Conservation (phyloP, 2,113 vertebrate species). For the Chiloscyllium plagiosum region DNA sequence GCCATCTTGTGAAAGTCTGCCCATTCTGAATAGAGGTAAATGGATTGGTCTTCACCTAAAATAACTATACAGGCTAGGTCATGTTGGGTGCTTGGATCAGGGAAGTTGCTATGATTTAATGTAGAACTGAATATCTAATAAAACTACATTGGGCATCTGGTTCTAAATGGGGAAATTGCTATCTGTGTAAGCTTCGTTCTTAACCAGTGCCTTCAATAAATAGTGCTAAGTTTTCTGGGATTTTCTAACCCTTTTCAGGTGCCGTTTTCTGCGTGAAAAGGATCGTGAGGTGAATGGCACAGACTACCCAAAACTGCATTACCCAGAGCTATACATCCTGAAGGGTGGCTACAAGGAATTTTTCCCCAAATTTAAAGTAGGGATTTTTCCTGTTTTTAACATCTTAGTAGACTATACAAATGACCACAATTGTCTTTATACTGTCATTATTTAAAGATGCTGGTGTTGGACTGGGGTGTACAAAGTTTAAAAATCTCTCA, state of each 20-base stretch:
- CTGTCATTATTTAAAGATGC: no score
- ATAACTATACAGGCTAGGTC: neutral
- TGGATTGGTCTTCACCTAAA: neutral
- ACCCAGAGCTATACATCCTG: slow-evolving; percentile 84
- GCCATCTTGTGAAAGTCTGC: neutral
- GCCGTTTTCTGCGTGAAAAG: slow-evolving; percentile 69
- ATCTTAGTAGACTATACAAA: no score
- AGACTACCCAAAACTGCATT: slow-evolving; percentile 77
- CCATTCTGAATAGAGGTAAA: neutral
- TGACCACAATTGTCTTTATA: neutral
- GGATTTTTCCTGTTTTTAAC: neutral
- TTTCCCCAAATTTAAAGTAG: slow-evolving; percentile 71
- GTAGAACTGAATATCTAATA: neutral
- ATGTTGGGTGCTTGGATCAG: neutral
- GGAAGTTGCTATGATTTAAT: neutral
- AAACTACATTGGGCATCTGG: neutral
- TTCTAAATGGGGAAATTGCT: neutral
- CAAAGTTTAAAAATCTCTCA: no score
- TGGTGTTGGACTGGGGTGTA: no score
- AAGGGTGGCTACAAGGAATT: slow-evolving; percentile 91
- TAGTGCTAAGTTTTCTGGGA: no score
- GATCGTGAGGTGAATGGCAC: slow-evolving; percentile 63
- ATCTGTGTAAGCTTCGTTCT: neutral
- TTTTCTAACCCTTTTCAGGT: slow-evolving; percentile 48
- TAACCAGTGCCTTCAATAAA: no score